Conservation (phyloP, 2,797 vertebrate genomes). For the Lacerta bilineata region DNA sequence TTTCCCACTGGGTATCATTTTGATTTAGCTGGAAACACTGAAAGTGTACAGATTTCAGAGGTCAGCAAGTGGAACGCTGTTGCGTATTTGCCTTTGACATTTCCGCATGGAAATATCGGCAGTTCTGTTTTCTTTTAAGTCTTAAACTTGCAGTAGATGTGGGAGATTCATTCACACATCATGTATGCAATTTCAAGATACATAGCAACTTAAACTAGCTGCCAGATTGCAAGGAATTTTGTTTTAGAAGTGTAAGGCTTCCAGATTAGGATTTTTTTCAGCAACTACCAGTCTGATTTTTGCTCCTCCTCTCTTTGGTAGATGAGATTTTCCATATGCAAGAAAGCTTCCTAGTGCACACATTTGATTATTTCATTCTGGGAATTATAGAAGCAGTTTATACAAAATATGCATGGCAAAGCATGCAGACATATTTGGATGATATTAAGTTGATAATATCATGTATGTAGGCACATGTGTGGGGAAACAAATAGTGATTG, state of each 20-base stretch:
- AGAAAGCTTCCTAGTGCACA: conserved; percentile 19
- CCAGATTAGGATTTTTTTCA: not conserved
- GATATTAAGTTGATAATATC: conserved; percentile 43
- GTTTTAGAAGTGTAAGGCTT: not conserved
- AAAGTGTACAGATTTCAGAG: conserved; percentile 59
- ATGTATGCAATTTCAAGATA: conserved; percentile 65
- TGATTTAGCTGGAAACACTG: conserved; percentile 65
- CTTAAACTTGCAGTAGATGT: conserved; percentile 13
- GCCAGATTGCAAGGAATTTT: conserved; percentile 38
- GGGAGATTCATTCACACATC: conserved; percentile 21
- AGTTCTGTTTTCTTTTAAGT: conserved; percentile 69
- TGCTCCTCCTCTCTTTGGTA: not conserved
- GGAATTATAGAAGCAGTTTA: conserved; percentile 49
- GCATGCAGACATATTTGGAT: conserved; percentile 54
- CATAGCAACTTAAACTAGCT: conserved; percentile 33
- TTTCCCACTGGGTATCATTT: conserved; percentile 66
- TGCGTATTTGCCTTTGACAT: conserved; percentile 61
- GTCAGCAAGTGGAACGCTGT: conserved; percentile 66
- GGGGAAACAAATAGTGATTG: not conserved
- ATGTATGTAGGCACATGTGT: conserved; percentile 16
- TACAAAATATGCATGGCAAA: conserved; percentile 56
- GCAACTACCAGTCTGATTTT: not conserved
- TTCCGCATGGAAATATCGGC: conserved; percentile 56
- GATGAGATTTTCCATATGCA: not conserved
- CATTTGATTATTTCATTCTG: conserved; percentile 51